Evolutionary conservation across 2,113 vertebrate species (phyloP).

Genomic region (Scolopax mira): DNA sequence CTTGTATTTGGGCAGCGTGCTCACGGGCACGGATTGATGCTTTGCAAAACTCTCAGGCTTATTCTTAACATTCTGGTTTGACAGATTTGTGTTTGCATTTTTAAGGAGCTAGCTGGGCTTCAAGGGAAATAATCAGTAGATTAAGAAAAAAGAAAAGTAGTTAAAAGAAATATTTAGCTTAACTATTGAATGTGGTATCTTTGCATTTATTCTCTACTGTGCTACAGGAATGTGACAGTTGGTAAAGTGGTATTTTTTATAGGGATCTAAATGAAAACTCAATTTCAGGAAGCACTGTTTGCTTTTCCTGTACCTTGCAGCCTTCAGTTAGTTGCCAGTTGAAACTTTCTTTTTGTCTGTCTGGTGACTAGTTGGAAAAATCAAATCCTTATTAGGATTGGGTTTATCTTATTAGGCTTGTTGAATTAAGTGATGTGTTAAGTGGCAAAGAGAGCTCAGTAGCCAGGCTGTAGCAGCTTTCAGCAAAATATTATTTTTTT

Average conservation of each 20-base stretch:
- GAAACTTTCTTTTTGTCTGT: neutral
- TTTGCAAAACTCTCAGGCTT: neutral
- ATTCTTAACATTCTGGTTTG: neutral
- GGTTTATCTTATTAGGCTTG: too few relatives aligned
- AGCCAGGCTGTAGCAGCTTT: neutral
- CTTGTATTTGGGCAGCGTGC: neutral
- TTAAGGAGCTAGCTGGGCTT: neutral
- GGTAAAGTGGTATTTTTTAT: neutral
- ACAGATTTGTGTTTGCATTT: neutral
- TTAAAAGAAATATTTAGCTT: neutral
- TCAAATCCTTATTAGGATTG: too few relatives aligned
- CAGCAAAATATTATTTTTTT: neutral
- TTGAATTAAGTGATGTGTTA: neutral
- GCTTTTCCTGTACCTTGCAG: neutral
- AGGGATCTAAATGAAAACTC: neutral
- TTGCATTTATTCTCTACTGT: neutral
- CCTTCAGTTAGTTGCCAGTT: neutral
- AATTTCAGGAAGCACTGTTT: neutral
- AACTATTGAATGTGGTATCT: neutral
- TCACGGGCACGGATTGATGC: neutral
- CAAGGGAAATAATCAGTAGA: neutral
- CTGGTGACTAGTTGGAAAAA: neutral
- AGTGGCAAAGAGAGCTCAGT: neutral
- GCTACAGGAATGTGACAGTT: neutral
- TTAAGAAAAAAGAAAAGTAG: neutral